These are phyloP conservation scores for Oedothorax gibbosus DNA, from an alignment of 1,140 invertebrate genomes.

Conservation along the genomic window DNA sequence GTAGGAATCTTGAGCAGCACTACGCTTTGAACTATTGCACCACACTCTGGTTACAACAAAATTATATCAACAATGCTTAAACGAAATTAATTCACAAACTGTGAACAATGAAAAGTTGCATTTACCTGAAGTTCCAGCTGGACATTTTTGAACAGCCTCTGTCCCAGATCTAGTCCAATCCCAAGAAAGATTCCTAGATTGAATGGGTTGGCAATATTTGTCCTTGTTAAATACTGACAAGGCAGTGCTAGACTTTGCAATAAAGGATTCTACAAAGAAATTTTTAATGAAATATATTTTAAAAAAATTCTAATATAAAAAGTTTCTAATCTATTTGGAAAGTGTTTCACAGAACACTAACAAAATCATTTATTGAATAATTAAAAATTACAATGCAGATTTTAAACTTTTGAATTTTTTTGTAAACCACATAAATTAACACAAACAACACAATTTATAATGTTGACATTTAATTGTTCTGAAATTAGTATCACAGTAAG, in stretches of 20 bases:
- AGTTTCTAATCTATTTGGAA: no score
- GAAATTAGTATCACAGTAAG: neutral
- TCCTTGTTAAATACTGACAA: slow-evolving; percentile 17
- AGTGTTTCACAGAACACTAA: no score
- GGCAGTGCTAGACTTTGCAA: slow-evolving; percentile 22
- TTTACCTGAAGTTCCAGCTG: slow-evolving; percentile 85
- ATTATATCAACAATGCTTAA: neutral
- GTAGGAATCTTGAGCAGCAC: no score
- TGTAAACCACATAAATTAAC: no score
- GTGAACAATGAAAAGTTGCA: slow-evolving; percentile 74
- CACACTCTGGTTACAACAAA: neutral
- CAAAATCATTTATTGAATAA: no score
- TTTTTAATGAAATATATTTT: neutral
- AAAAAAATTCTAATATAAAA: neutral
- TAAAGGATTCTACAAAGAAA: slow-evolving; percentile 1
- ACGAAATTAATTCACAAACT: slow-evolving; percentile 7
- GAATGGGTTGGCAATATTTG: slow-evolving; percentile 75
- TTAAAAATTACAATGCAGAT: no score
- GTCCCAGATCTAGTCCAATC: slow-evolving; percentile 86
- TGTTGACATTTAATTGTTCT: no score
- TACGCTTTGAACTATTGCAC: neutral
- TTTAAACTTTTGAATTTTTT: no score
- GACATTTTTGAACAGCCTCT: slow-evolving; percentile 84
- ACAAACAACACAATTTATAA: no score
- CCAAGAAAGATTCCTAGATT: slow-evolving; percentile 85